phyloP scores from a whole-genome alignment of 2,113 vertebrate species.

The Rissa tridactyla region DNA sequence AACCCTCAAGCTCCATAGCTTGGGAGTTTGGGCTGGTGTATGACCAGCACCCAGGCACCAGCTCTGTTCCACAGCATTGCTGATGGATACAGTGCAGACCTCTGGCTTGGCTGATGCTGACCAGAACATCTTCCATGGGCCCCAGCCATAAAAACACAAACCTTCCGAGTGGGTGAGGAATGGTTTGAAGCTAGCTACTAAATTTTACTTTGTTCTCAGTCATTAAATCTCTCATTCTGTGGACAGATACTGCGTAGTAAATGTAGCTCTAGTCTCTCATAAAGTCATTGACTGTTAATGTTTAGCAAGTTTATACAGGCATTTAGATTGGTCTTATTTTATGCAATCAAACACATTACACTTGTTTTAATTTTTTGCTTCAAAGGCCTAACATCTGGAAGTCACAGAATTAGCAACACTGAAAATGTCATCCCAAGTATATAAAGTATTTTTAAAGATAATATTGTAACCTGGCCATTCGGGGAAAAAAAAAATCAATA shows the following conservation, averaged over 20 bases:
- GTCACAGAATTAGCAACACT: neutral
- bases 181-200: neutral
- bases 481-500: neutral
- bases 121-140: neutral
- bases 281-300: slow-evolving; percentile 43
- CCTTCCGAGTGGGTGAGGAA: neutral
- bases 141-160: neutral
- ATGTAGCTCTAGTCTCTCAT: slow-evolving; percentile 18
- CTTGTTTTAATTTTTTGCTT: slow-evolving; percentile 70
- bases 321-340: slow-evolving; percentile 59
- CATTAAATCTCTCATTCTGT: slow-evolving; percentile 2
- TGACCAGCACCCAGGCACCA: neutral
- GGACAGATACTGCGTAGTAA: neutral
- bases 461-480: neutral
- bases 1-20: neutral
- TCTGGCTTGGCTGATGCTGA: neutral
- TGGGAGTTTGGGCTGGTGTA: neutral
- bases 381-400: slow-evolving; percentile 61
- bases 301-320: slow-evolving; percentile 30
- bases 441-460: neutral
- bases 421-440: slow-evolving; percentile 22
- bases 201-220: neutral
- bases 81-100: neutral
- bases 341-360: slow-evolving; percentile 39
- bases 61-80: neutral